Base-by-base conservation (phyloP, 2,888 invertebrate species). In the Hydriomena furcata region DNA sequence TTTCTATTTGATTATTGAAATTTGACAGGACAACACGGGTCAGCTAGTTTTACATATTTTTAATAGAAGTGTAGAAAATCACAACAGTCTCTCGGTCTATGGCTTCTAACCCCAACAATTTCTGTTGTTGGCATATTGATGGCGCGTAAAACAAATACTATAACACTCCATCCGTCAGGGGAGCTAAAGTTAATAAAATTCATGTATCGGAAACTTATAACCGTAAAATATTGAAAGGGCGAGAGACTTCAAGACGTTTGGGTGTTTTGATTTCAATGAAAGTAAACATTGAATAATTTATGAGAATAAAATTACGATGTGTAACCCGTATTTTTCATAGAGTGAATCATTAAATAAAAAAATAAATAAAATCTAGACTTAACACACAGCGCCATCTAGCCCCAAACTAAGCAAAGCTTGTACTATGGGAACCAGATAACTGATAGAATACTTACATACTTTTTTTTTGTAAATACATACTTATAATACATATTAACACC, bases 151-250 rank as follows among this genome's bases (percentile, higher is more conserved):
- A 89, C 87, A 88, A 88, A 88, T 78, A 82, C 78, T 71, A 77
- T 78, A 79, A 79, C 82, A 82, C 82, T 79, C 73, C 75, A 79
- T 79, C 80, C 83, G 71, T 80, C 81, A 82, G 45, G 64, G 84
- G 83, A 71, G 83, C 68, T 74, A 81, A 81, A 87, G 78, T 89
- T 89, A 89, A 90, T 89, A 90, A 90, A 90, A 90, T 90, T 90
- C 88, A 90, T 90, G 89, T 90, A 85, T 90, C 82, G 90, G 89
- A 90, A 90, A 89, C 83, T 85, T 88, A 89, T 83, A 82, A 74
- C 79, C 81, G 83, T 84, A 73, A 87, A 84, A 86, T 84, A 84
- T 86, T 82, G 81, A 83, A 79, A 76, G 76, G 60, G 71, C 63
- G 63, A 74, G 75, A 79, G 79, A 79, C 38, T 55, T 58, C 54